Percentiles rank a stretch among this genome's conserved stretches.
These are phyloP conservation scores for Sylvicola cinctus DNA, from an alignment of 2,888 invertebrate genomes.

Conservation along the genomic window DNA sequence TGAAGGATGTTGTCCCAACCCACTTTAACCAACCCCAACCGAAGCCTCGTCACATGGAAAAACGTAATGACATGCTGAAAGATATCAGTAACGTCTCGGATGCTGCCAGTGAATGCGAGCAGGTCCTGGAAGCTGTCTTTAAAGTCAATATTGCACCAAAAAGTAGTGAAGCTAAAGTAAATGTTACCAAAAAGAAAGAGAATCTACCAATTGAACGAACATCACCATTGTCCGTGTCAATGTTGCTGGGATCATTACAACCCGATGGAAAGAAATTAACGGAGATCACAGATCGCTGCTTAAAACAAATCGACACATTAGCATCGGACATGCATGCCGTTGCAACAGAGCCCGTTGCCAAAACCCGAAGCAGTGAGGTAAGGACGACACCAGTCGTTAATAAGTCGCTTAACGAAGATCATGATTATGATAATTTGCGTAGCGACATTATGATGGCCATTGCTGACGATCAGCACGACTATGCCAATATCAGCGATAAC, in stretches of 20 bases:
- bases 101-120: slow-evolving; percentile 22
- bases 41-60: slow-evolving; percentile 14
- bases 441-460: slow-evolving; percentile 11
- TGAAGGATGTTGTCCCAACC: slow-evolving; percentile 22
- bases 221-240: slow-evolving; percentile 4
- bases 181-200: slow-evolving; percentile 3
- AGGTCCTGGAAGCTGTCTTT: slow-evolving; percentile 20
- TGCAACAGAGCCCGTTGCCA: slow-evolving; percentile 13
- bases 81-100: slow-evolving; percentile 23
- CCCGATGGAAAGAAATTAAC: slow-evolving; percentile 29
- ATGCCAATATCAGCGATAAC: no score
- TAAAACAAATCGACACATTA: slow-evolving; percentile 21
- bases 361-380: not conserved
- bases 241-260: slow-evolving; percentile 27
- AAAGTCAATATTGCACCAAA: slow-evolving; percentile 12
- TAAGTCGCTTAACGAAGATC: slow-evolving; percentile 8
- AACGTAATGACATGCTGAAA: slow-evolving; percentile 19
- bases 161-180: not conserved
- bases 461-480: no score
- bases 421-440: slow-evolving; percentile 25
- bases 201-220: slow-evolving; percentile 2
- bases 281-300: slow-evolving; percentile 29
- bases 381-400: not conserved
- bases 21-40: slow-evolving; percentile 4
- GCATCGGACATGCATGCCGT: slow-evolving; percentile 15